Evolutionary conservation across 2,113 vertebrate genomes (phyloP).

Genomic region (Lepisosteus oculatus): DNA sequence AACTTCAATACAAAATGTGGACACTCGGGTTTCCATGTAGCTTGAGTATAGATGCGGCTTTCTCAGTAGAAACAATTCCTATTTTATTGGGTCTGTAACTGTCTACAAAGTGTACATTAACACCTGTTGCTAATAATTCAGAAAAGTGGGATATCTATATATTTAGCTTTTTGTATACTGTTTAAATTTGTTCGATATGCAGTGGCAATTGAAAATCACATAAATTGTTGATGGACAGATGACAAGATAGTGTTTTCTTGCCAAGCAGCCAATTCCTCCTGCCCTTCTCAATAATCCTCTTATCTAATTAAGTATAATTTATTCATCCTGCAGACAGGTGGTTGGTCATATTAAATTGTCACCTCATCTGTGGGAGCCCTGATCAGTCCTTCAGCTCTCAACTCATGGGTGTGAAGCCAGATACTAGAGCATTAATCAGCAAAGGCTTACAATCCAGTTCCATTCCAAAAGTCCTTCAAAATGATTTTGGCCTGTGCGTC

Average conservation of each 20-base stretch:
- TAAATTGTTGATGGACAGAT: background rate
- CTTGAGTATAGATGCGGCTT: no score
- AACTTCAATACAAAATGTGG: no score
- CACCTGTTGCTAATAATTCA: background rate
- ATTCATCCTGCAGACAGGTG: slow-evolving; percentile 3
- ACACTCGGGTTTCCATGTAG: no score
- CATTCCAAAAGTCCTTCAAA: slow-evolving; percentile 5
- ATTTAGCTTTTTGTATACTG: no score
- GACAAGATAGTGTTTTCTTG: no score
- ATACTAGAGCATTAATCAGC: background rate
- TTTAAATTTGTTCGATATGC: background rate
- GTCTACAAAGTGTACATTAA: background rate
- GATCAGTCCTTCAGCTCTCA: slow-evolving; percentile 6
- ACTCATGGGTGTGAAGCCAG: background rate
- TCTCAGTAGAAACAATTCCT: no score
- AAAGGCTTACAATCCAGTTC: background rate
- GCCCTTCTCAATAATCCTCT: background rate
- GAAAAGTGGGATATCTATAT: background rate
- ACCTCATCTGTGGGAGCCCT: background rate
- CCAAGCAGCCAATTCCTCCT: background rate
- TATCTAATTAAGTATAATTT: slow-evolving; percentile 10
- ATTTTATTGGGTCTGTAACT: no score
- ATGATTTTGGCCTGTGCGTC: background rate
- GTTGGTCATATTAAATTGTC: slow-evolving; percentile 11
- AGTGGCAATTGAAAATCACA: background rate